Evolutionary conservation across 2,113 vertebrate species (phyloP).

Genomic region (Myodes glareolus): DNA sequence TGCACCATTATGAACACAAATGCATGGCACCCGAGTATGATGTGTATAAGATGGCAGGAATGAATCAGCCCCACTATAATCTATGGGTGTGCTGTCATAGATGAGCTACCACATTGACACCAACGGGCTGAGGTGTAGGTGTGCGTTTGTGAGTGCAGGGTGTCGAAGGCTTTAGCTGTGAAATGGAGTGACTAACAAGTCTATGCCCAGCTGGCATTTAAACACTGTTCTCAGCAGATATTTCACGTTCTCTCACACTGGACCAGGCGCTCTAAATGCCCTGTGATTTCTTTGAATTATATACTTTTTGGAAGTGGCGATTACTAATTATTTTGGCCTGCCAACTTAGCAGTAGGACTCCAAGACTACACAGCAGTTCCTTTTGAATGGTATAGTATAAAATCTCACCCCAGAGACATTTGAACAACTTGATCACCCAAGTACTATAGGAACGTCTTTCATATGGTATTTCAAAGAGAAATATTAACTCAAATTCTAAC

Average conservation of each 20-base stretch:
- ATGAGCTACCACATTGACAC: fast-evolving
- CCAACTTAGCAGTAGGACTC: background rate
- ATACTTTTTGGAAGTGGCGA: background rate
- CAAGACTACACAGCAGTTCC: background rate
- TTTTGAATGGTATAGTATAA: conserved; percentile 49
- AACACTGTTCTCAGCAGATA: background rate
- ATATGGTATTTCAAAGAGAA: conserved; percentile 35
- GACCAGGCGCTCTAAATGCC: background rate
- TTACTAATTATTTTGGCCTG: conserved; percentile 47
- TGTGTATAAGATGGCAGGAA: too few relatives aligned
- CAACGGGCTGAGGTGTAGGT: background rate
- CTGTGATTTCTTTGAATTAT: conserved; percentile 49
- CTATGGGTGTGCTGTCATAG: background rate
- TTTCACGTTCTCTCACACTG: background rate
- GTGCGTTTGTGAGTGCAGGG: background rate
- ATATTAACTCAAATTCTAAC: conserved; percentile 42
- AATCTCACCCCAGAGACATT: background rate
- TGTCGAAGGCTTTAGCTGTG: background rate
- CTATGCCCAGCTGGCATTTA: background rate
- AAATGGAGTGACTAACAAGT: background rate
- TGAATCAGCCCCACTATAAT: background rate
- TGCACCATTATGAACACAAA: background rate
- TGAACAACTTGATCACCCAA: background rate
- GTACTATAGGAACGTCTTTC: background rate
- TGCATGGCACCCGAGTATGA: background rate